phyloP scores from a whole-genome alignment of 2,113 vertebrate genomes.

The Ammodytes marinus region DNA sequence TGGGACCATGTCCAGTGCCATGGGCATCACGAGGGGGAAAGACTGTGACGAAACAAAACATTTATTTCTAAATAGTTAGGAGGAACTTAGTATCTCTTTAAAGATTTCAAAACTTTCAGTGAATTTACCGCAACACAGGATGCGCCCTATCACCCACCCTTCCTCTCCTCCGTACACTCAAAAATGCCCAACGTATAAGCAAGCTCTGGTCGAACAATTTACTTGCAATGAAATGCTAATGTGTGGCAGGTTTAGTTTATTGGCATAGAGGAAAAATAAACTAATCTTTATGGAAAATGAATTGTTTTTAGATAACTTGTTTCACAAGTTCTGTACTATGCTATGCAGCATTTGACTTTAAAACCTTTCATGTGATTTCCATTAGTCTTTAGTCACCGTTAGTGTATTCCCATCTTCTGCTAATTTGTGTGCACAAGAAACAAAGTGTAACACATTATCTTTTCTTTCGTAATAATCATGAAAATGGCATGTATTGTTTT shows the following conservation, averaged over 20 bases:
- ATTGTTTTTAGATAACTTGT: background rate
- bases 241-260: background rate
- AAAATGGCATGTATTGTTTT: background rate
- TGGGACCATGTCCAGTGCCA: background rate
- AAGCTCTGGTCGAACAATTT: background rate
- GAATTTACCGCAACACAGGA: slow-evolving; percentile 65
- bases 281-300: background rate
- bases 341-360: slow-evolving; percentile 3
- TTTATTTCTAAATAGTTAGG: slow-evolving; percentile 23
- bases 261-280: background rate
- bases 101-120: slow-evolving; percentile 45
- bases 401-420: background rate
- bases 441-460: no score
- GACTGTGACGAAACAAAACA: background rate
- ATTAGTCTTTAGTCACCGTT: background rate
- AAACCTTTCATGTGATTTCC: background rate
- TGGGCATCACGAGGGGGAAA: background rate
- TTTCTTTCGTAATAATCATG: background rate
- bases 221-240: background rate
- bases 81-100: slow-evolving; percentile 56
- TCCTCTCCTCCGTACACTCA: slow-evolving; percentile 32
- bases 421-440: background rate
- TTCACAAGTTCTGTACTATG: background rate
- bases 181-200: background rate
- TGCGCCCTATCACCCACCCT: slow-evolving; percentile 47